phyloP scores from a whole-genome alignment of 2,113 vertebrate genomes.

The Phaetusa simplex region DNA sequence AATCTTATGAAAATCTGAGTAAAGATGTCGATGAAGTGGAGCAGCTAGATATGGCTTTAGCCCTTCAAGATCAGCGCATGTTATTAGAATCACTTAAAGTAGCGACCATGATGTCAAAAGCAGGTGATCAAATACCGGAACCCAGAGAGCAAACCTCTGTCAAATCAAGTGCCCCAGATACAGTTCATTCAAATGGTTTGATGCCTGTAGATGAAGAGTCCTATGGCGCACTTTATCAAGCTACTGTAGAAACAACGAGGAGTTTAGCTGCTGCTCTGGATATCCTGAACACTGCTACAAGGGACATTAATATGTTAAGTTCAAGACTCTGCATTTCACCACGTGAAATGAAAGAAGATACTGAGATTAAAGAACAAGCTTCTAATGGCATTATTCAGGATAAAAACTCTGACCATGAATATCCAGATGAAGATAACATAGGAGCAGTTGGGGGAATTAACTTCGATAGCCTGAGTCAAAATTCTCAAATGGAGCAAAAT shows the following conservation, averaged over 20 bases:
- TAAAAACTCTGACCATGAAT: conserved; percentile 75
- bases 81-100: conserved; percentile 93
- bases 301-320: conserved; percentile 83
- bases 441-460: conserved; percentile 89
- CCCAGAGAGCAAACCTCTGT: conserved; percentile 78
- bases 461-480: conserved; percentile 57
- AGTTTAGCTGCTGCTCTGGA: conserved; percentile 92
- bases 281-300: conserved; percentile 86
- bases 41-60: conserved; percentile 95
- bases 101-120: conserved; percentile 88
- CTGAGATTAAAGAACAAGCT: conserved; percentile 66
- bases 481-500: conserved; percentile 76
- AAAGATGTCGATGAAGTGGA: conserved; percentile 91
- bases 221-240: conserved; percentile 89
- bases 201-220: conserved; percentile 87
- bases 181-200: conserved; percentile 82
- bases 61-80: conserved; percentile 94
- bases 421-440: conserved; percentile 78
- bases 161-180: conserved; percentile 72
- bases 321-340: conserved; percentile 75
- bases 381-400: conserved; percentile 68
- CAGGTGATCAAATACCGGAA: conserved; percentile 70
- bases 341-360: conserved; percentile 72
- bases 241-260: conserved; percentile 91
- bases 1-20: conserved; percentile 92